Base-by-base conservation (phyloP, 2,888 invertebrate species). In the Papilio protenor region DNA sequence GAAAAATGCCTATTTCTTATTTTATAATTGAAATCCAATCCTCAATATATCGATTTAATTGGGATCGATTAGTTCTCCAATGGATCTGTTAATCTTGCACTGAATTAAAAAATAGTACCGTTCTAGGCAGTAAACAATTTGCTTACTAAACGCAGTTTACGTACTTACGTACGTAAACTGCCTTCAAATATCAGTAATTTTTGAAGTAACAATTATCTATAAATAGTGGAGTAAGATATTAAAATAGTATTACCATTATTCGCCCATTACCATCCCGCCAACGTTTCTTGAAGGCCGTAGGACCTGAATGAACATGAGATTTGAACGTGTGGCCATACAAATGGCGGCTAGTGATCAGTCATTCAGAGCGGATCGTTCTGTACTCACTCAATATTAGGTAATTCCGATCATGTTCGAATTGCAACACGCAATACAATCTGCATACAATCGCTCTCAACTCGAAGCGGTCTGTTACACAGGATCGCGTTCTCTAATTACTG, bases 381-480 rank as follows among this genome's bases (percentile, higher is more conserved):
- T 86, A 84, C 83, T 83, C 83, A 82, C 84, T 81, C 83, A 83
- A 84, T 86, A 86, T 89, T 88, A 88, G 88, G 90, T 86, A 89
- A 92, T 90, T 89, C 90, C 84, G 85, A 89, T 88, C 89, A 88
- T 87, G 90, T 81, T 75, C 75, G 76, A 59, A 84, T 90, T 90
- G 87, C 88, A 86, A 86, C 88, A 89, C 82, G 80, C 78, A 72
- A 80, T 79, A 73, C 81, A 82, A 86, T 88, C 89, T 89, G 84
- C 88, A 90, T 89, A 90, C 88, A 89, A 89, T 89, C 83, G 86
- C 77, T 77, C 79, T 76, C 81, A 75, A 80, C 76, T 77, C 81
- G 81, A 83, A 81, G 80, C 84, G 83, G 81, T 81, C 80, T 76
- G 83, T 84, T 84, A 78, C 77, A 80, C 73, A 55, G 80, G 79